Conservation (phyloP, 2,113 vertebrate genomes). For the Australoheros scitulus region DNA sequence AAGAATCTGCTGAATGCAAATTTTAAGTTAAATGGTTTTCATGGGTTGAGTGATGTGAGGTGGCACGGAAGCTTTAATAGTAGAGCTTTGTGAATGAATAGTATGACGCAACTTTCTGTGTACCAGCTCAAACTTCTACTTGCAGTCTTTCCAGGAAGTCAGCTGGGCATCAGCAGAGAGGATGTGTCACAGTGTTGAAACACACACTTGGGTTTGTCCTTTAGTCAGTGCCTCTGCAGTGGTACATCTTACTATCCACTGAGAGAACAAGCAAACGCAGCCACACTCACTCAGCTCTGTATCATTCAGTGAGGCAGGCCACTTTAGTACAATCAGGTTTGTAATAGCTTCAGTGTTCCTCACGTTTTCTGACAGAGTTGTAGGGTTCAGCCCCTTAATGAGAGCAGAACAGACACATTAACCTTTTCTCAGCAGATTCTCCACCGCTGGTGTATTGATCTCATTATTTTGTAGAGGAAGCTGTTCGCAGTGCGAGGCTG, state of each 20-base stretch:
- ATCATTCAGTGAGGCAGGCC: not conserved
- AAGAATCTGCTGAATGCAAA: not conserved
- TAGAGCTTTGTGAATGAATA: not conserved
- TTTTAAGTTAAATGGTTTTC: not conserved
- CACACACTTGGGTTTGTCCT: not conserved
- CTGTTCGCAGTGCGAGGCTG: slow-evolving; percentile 32
- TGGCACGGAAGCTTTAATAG: not conserved
- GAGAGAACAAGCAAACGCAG: not conserved
- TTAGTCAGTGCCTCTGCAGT: not conserved
- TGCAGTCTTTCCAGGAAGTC: slow-evolving; percentile 20
- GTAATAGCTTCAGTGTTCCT: slow-evolving; percentile 9
- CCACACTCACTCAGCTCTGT: slow-evolving; percentile 15
- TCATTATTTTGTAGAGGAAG: slow-evolving; percentile 51
- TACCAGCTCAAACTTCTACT: not conserved
- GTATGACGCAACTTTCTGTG: not conserved
- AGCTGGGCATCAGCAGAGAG: not conserved
- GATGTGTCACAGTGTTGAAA: not conserved
- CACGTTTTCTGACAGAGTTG: slow-evolving; percentile 27
- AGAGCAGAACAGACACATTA: slow-evolving; percentile 61
- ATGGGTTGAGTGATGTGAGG: not conserved
- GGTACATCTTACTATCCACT: not conserved
- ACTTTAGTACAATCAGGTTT: not conserved
- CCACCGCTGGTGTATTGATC: slow-evolving; percentile 27
- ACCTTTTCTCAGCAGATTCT: slow-evolving; percentile 55
- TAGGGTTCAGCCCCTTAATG: slow-evolving; percentile 32